Percentiles rank a stretch among this genome's conserved stretches.
Evolutionary conservation across 2,797 vertebrate genomes (phyloP).

Genomic region (Corythornis leucogaster): DNA sequence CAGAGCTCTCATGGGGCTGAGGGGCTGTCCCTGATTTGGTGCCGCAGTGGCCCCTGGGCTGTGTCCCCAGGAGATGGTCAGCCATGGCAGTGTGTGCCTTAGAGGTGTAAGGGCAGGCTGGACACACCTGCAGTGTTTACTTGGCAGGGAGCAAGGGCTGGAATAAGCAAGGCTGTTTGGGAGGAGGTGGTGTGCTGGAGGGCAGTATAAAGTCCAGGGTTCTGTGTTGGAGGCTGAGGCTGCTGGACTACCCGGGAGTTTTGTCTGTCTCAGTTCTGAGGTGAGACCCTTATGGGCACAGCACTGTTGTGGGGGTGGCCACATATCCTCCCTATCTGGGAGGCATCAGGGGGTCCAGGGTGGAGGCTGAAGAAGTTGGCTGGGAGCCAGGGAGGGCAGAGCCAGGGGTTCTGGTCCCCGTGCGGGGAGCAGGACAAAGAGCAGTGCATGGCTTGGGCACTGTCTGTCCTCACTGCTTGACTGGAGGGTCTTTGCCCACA

Average conservation of each 20-base stretch:
- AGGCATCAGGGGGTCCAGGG: fast-evolving
- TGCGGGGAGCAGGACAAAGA: fast-evolving
- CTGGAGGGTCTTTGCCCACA: neutral
- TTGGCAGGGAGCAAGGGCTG: neutral
- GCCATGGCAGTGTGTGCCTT: fast-evolving
- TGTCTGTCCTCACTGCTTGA: neutral
- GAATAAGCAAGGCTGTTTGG: neutral
- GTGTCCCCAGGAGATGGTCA: fast-evolving
- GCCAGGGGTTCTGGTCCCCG: fast-evolving
- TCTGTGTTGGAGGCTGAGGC: fast-evolving
- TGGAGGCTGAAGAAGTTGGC: neutral
- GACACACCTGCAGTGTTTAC: constrained; percentile 35
- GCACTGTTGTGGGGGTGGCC: fast-evolving
- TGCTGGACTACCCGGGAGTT: neutral
- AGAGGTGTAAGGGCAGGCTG: fast-evolving
- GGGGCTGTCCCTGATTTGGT: neutral
- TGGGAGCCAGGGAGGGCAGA: neutral
- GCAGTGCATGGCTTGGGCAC: neutral
- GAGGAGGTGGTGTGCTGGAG: neutral
- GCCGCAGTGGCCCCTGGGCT: neutral
- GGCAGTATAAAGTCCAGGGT: constrained; percentile 60
- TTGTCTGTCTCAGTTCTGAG: neutral
- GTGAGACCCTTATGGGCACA: neutral
- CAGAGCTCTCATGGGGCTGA: fast-evolving
- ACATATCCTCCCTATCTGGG: fast-evolving